These are phyloP conservation scores for Cydia strobilella DNA, from an alignment of 1,140 invertebrate genomes.

Conservation along the genomic window DNA sequence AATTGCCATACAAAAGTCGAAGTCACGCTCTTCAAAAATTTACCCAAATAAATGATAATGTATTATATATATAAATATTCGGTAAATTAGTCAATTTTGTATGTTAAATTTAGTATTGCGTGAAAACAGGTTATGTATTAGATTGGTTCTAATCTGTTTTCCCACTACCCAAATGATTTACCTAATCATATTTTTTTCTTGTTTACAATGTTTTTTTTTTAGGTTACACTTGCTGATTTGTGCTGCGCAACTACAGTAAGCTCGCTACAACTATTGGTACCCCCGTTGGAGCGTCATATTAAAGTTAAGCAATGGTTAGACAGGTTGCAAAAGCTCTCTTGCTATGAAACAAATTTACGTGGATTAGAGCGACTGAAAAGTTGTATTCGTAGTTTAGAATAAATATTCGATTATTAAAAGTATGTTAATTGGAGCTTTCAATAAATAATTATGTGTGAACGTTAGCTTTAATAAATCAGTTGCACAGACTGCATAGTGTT, in stretches of 20 bases:
- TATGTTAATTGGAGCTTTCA: background rate
- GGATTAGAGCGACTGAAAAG: constrained; percentile 48
- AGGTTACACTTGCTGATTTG: constrained; percentile 63
- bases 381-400: background rate
- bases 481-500: no score
- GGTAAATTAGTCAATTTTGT: no score
- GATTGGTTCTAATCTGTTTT: no score
- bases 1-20: no score
- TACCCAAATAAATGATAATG: no score
- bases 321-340: constrained; percentile 51
- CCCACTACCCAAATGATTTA: no score
- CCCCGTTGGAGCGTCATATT: constrained; percentile 44
- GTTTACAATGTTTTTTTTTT: constrained; percentile 37
- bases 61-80: no score
- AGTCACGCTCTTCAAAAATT: no score
- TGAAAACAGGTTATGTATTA: no score
- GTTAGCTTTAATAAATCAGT: background rate
- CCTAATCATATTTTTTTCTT: no score
- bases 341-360: constrained; percentile 54
- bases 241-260: constrained; percentile 57
- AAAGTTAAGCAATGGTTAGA: constrained; percentile 55
- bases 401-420: background rate
- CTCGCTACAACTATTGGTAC: constrained; percentile 51
- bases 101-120: no score
- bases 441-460: background rate